These are phyloP conservation scores for Calameuta filiformis DNA, from an alignment of 2,888 invertebrate species.

Conservation along the genomic window DNA sequence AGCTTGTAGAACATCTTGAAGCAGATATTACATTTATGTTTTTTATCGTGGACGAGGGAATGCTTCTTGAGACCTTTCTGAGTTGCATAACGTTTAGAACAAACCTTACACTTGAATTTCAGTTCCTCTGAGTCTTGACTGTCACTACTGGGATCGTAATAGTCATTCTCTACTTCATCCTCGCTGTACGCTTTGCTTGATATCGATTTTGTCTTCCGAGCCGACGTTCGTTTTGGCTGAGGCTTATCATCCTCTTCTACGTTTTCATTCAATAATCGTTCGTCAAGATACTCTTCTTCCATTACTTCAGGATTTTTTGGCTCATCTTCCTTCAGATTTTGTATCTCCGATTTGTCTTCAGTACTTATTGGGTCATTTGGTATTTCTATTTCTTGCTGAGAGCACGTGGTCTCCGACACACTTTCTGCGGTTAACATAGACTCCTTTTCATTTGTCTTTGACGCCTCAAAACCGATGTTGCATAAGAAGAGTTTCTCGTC, in stretches of 20 bases:
- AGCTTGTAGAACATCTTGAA: conserved; percentile 54
- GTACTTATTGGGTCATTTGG: neutral
- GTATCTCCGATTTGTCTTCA: neutral
- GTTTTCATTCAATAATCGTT: conserved; percentile 26
- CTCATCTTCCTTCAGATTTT: conserved; percentile 12
- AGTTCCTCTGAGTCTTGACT: conserved; percentile 40
- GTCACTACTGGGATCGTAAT: conserved; percentile 37
- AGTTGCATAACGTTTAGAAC: conserved; percentile 53
- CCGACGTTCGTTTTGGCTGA: conserved; percentile 45
- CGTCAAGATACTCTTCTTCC: conserved; percentile 30
- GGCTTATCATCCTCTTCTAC: conserved; percentile 31
- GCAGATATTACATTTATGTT: conserved; percentile 54
- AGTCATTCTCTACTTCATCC: conserved; percentile 46
- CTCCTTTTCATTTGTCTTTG: conserved; percentile 27
- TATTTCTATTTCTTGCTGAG: conserved; percentile 12
- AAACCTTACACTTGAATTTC: conserved; percentile 56
- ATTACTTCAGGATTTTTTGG: conserved; percentile 20
- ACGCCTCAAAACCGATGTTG: conserved; percentile 36
- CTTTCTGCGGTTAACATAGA: conserved; percentile 27
- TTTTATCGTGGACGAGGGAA: conserved; percentile 57
- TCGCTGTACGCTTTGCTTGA: conserved; percentile 47
- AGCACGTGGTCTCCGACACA: conserved; percentile 29
- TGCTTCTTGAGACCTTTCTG: conserved; percentile 61
- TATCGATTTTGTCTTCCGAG: conserved; percentile 47
- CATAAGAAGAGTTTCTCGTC: conserved; percentile 46